Conservation (phyloP, 2,797 vertebrate genomes). For the Sebastes flavidus region DNA sequence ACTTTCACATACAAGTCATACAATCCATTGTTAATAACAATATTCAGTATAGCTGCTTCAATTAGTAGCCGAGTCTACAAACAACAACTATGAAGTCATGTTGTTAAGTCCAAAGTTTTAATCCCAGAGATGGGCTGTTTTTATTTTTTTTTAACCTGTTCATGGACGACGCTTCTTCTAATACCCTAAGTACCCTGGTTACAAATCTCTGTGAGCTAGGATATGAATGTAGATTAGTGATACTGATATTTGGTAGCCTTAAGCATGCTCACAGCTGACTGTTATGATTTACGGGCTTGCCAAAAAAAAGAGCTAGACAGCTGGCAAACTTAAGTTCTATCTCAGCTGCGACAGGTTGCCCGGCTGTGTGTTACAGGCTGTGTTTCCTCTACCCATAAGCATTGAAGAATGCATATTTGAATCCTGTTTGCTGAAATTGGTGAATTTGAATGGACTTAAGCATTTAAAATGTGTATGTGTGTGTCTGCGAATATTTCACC, state of each 20-base stretch:
- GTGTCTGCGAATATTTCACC: conserved; percentile 20
- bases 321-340: not conserved
- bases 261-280: not conserved
- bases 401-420: not conserved
- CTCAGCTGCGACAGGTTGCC: not conserved
- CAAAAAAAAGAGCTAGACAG: not conserved
- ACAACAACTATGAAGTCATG: not conserved
- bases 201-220: not conserved
- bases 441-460: not conserved
- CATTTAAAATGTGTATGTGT: not conserved
- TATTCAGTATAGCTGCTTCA: not conserved
- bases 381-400: not conserved
- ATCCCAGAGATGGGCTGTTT: not conserved
- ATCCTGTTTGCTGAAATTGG: not conserved
- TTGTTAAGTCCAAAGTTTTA: not conserved
- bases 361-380: not conserved
- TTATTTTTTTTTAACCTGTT: not conserved
- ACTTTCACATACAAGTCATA: not conserved
- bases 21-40: not conserved
- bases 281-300: not conserved
- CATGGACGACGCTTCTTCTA: not conserved
- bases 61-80: not conserved
- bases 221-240: not conserved
- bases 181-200: not conserved
- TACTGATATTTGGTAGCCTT: not conserved